Evolutionary conservation across 2,888 invertebrate species (phyloP).

Genomic region (Spatulosminthurus flaviceps): DNA sequence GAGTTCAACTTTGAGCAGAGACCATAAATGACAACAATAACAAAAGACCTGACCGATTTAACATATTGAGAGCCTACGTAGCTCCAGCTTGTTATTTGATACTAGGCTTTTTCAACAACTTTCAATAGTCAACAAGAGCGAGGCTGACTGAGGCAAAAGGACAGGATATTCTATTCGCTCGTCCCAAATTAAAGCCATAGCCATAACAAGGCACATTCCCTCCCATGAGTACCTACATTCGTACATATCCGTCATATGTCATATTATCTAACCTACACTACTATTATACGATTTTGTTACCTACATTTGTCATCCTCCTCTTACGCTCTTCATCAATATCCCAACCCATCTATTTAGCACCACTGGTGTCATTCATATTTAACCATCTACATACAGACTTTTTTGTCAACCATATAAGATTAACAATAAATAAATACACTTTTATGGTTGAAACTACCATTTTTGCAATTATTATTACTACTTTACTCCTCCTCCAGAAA

Average conservation of each 20-base stretch:
- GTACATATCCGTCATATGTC: neutral
- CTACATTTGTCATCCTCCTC: too few species aligned
- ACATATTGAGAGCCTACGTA: conserved; percentile 46
- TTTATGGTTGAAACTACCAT: too few species aligned
- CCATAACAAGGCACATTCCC: conserved; percentile 32
- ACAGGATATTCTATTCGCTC: conserved; percentile 42
- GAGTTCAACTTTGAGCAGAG: conserved; percentile 18
- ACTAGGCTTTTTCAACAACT: conserved; percentile 35
- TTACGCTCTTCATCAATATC: too few species aligned
- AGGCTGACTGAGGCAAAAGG: conserved; percentile 15
- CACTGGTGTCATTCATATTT: too few species aligned
- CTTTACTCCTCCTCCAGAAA: too few species aligned
- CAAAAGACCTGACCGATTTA: conserved; percentile 50
- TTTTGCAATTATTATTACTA: too few species aligned
- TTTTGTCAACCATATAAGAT: too few species aligned
- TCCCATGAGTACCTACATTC: too few species aligned
- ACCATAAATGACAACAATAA: conserved; percentile 48
- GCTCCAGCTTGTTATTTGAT: conserved; percentile 42
- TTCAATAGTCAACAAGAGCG: conserved; percentile 37
- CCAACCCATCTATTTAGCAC: too few species aligned
- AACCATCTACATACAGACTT: too few species aligned
- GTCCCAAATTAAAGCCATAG: conserved; percentile 37
- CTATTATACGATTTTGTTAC: neutral
- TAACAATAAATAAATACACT: too few species aligned
- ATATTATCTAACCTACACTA: conserved; percentile 18